phyloP scores from a whole-genome alignment of 2,888 invertebrate genomes.

The Hydrotaea cyrtoneurina region DNA sequence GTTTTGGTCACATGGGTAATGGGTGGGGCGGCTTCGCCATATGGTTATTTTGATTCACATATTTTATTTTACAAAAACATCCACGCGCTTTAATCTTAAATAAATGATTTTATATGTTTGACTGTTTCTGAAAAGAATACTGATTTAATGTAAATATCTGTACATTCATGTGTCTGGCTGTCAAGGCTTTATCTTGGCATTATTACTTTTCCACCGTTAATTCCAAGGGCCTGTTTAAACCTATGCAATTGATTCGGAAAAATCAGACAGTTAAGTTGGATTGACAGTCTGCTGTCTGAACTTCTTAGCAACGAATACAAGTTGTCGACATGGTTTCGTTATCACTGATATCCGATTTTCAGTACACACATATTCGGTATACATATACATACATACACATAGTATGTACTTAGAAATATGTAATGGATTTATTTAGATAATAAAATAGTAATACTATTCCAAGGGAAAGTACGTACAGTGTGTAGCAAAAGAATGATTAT shows the following conservation, averaged over 20 bases:
- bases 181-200: neutral
- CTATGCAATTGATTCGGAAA: too few relatives aligned
- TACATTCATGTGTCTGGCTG: neutral
- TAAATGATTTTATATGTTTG: neutral
- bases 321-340: neutral
- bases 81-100: neutral
- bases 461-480: neutral
- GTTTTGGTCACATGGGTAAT: conserved; percentile 81
- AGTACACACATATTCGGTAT: neutral
- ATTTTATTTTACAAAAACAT: too few relatives aligned
- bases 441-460: neutral
- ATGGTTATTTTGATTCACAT: neutral
- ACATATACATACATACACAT: neutral
- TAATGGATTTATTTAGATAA: neutral
- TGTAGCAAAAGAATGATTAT: neutral
- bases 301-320: too few relatives aligned
- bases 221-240: too few relatives aligned
- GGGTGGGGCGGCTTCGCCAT: neutral
- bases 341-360: conserved; percentile 11
- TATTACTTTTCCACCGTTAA: too few relatives aligned
- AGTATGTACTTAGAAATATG: too few relatives aligned
- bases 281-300: too few relatives aligned
- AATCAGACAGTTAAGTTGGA: too few relatives aligned
- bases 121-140: too few relatives aligned
- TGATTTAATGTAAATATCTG: neutral